Percentiles rank a stretch among this genome's conserved stretches.
Evolutionary conservation across 1,140 invertebrate species (phyloP).

Genomic region (Dreissena polymorpha): DNA sequence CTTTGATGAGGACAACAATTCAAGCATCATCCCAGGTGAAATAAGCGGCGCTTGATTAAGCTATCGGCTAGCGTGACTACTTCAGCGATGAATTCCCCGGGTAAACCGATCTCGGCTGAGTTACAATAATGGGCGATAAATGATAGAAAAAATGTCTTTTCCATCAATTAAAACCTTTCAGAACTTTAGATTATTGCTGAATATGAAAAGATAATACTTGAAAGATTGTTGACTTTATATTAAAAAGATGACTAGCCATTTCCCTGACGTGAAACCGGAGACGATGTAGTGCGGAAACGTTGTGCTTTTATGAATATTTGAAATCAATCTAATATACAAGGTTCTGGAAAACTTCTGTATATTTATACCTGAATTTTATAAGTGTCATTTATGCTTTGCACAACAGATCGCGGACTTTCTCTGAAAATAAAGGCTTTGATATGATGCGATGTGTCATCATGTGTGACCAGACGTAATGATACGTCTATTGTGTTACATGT

Average conservation of each 20-base stretch:
- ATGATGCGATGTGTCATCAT: too few species aligned
- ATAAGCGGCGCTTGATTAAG: constrained; percentile 48
- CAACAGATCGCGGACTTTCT: too few species aligned
- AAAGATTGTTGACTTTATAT: constrained; percentile 24
- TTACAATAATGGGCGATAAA: constrained; percentile 36
- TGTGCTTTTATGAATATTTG: not conserved
- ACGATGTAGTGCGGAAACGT: not conserved
- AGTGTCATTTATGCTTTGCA: too few species aligned
- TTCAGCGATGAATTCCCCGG: constrained; percentile 33
- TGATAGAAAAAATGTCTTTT: constrained; percentile 43
- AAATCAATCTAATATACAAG: not conserved
- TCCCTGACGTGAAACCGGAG: not conserved
- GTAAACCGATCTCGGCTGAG: constrained; percentile 40
- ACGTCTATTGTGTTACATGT: too few species aligned
- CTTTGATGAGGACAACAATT: constrained; percentile 51
- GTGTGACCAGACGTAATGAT: too few species aligned
- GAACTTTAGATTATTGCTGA: constrained; percentile 28
- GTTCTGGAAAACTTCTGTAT: not conserved
- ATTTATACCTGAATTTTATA: not conserved
- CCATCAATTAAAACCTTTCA: constrained; percentile 49
- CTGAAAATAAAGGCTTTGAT: too few species aligned
- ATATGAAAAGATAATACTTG: constrained; percentile 33
- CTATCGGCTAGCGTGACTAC: constrained; percentile 27
- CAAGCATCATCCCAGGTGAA: constrained; percentile 44
- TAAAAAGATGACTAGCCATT: constrained; percentile 2